Evolutionary conservation across 2,888 invertebrate species (phyloP), one percentile per base, ranked within the genome.

Genomic region (Tubulanus polymorphus): DNA sequence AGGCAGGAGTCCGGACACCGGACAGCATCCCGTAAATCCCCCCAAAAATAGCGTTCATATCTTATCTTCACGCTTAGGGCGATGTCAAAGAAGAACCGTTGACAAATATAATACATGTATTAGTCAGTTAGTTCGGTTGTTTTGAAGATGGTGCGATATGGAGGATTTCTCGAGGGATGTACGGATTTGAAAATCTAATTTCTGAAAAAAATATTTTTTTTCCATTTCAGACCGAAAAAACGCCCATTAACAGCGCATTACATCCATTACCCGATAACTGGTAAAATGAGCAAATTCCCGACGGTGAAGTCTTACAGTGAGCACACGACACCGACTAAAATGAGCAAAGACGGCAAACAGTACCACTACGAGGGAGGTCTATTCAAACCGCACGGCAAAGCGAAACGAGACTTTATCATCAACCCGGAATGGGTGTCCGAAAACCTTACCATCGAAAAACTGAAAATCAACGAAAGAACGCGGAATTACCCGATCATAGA

Each of bases 371-470:
- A 72, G 27, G 72, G 73, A 15, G 70, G 72, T 27, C 58, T 73
- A 45, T 75, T 75, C 61, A 54, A 62, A 30, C 61, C 63, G 35
- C 65, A 69, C 8, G 64, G 64, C 47, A 59, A 64, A n/a, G 61
- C 63, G 2, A 59, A 60, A 37, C 57, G 64, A 46, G 71, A 72
- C 35, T 75, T 73, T 61, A 70, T 71, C 8, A 73, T 76, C 50
- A 72, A 76, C 51, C 76, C 76, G 1, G 76, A 76, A 55, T 76
- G 75, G 75, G 74, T 73, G 18, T 74, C 74, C 0, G 76, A 76
- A 57, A 66, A 67, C 18, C 62, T 73, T 62, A 63, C 69, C 1
- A 68, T 73, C 47, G 68, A 70, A 54, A 69, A 70, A 59, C 48
- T 73, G 32, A 67, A 65, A 48, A 51, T 70, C 30, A 64, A 64